Conservation (phyloP, 1,140 invertebrate species). For the Neodiprion fabricii region DNA sequence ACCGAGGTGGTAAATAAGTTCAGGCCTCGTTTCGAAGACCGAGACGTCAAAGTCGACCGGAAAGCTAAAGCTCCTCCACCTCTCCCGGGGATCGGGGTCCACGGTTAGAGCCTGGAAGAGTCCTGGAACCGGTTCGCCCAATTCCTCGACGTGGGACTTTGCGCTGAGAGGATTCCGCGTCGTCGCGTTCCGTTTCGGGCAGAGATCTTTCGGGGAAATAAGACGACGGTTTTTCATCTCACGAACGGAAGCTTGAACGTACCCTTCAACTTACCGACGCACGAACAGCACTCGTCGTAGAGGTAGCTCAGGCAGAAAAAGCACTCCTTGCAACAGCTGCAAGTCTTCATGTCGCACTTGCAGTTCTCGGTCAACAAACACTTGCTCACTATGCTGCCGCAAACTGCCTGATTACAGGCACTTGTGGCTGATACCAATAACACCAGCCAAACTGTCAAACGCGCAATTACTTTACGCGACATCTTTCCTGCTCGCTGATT, state of each 20-base stretch:
- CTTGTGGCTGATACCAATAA: background rate
- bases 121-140: slow-evolving; percentile 74
- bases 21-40: slow-evolving; percentile 9
- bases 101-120: slow-evolving; percentile 78
- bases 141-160: slow-evolving; percentile 82
- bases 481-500: background rate
- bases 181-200: slow-evolving; percentile 77
- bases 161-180: slow-evolving; percentile 65
- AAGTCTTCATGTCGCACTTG: slow-evolving; percentile 81
- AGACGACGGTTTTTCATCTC: slow-evolving; percentile 1
- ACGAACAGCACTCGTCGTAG: slow-evolving; percentile 88
- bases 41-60: slow-evolving; percentile 67
- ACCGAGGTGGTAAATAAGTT: background rate
- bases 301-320: slow-evolving; percentile 81
- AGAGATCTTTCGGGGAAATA: slow-evolving; percentile 70
- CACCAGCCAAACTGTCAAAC: background rate
- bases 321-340: slow-evolving; percentile 87
- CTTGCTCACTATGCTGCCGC: slow-evolving; percentile 87
- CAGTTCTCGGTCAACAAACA: slow-evolving; percentile 90
- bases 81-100: slow-evolving; percentile 69
- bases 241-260: background rate
- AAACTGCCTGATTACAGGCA: slow-evolving; percentile 80
- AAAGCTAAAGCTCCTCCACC: slow-evolving; percentile 75
- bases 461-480: background rate
- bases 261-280: slow-evolving; percentile 74